Percentiles rank a stretch among this genome's conserved stretches.
Conservation (phyloP, 2,113 vertebrate genomes). For the Phyllostomus hastatus region DNA sequence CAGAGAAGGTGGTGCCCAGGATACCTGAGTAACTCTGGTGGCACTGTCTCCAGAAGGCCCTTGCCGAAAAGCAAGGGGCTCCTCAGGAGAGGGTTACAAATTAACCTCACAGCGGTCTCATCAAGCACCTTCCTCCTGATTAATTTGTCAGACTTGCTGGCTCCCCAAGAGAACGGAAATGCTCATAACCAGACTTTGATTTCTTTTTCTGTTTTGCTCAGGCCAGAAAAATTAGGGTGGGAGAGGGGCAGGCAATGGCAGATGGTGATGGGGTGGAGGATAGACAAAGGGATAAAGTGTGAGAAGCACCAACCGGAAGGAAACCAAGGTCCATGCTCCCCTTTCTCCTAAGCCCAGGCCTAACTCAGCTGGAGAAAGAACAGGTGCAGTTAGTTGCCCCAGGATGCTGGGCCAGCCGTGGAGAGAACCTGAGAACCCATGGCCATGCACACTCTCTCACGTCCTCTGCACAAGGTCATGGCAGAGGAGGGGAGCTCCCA, state of each 20-base stretch:
- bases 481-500: neutral
- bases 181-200: neutral
- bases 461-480: neutral
- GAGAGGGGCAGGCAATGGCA: neutral
- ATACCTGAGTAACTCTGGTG: neutral
- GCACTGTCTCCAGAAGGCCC: neutral
- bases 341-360: neutral
- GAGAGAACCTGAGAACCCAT: neutral
- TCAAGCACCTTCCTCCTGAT: constrained; percentile 13
- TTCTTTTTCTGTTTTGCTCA: neutral
- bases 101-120: constrained; percentile 25
- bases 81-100: neutral
- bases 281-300: neutral
- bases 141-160: neutral
- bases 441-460: rapidly evolving
- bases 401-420: neutral
- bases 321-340: neutral
- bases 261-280: neutral
- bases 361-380: neutral
- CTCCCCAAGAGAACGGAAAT: neutral
- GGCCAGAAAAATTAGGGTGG: neutral
- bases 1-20: too few species aligned
- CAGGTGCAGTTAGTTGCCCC: neutral
- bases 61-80: neutral
- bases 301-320: neutral